Evolutionary conservation across 2,113 vertebrate species (phyloP).

Genomic region (Phodopus roborovskii): DNA sequence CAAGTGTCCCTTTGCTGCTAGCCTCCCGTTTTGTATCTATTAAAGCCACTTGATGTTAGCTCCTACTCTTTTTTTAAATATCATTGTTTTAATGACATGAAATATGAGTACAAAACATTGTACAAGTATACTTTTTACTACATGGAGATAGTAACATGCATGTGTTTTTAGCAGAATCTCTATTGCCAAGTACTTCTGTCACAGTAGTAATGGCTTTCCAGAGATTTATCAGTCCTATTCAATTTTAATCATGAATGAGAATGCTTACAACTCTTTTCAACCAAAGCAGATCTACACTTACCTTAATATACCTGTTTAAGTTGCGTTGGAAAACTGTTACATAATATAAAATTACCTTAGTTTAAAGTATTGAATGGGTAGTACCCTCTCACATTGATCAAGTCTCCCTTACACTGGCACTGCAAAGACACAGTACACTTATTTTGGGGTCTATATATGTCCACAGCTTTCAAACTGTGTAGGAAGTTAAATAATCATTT

Average conservation of each 20-base stretch:
- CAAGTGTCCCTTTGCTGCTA: not conserved
- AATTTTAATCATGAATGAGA: slow-evolving; percentile 58
- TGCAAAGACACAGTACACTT: slow-evolving; percentile 52
- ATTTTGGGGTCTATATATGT: not conserved
- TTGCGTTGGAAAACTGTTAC: slow-evolving; percentile 56
- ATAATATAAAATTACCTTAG: slow-evolving; percentile 50
- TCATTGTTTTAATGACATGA: slow-evolving; percentile 87
- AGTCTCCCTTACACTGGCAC: slow-evolving; percentile 32
- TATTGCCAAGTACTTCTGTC: slow-evolving; percentile 19
- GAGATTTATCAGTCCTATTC: not conserved
- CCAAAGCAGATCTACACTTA: slow-evolving; percentile 16
- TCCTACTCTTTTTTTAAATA: slow-evolving; percentile 73
- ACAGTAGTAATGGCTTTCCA: slow-evolving; percentile 7
- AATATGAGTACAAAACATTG: slow-evolving; percentile 88
- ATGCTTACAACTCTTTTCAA: slow-evolving; percentile 52
- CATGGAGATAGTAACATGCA: slow-evolving; percentile 77
- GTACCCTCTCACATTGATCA: slow-evolving; percentile 32
- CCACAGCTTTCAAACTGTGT: not conserved
- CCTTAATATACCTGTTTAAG: slow-evolving; percentile 46
- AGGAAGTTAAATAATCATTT: slow-evolving; percentile 57
- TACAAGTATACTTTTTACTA: slow-evolving; percentile 85
- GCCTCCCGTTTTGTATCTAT: not conserved
- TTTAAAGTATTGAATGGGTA: slow-evolving; percentile 9
- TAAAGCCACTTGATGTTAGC: slow-evolving; percentile 26
- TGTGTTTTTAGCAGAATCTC: slow-evolving; percentile 71